A percentile compares a stretch with the other conserved stretches of the same genome.
Conservation (phyloP, 2,113 vertebrate species). For the Thymallus thymallus region DNA sequence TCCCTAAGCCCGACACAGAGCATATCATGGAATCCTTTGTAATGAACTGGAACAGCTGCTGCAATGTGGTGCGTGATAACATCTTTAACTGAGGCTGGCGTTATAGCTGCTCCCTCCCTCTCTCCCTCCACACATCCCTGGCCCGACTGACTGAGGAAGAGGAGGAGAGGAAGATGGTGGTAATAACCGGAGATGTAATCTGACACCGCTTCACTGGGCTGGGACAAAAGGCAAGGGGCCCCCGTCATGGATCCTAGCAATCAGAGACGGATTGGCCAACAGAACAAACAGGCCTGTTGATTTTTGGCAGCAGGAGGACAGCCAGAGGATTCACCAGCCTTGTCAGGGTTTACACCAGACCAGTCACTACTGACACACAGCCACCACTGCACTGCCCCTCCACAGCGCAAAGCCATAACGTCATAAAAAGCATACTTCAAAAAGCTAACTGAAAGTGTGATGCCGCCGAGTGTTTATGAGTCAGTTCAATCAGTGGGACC, state of each 20-base stretch:
- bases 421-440: slow-evolving; percentile 10
- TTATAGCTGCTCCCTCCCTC: slow-evolving; percentile 16
- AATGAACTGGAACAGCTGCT: slow-evolving; percentile 57
- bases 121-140: not conserved
- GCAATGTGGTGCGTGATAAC: slow-evolving; percentile 28
- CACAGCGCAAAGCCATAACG: slow-evolving; percentile 9
- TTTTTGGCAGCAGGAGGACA: slow-evolving; percentile 45
- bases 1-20: not conserved
- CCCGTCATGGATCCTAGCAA: slow-evolving; percentile 42
- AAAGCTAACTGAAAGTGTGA: not conserved
- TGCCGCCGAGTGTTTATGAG: not conserved
- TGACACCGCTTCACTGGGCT: slow-evolving; percentile 46
- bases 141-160: slow-evolving; percentile 28
- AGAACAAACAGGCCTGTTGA: slow-evolving; percentile 50
- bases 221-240: slow-evolving; percentile 46
- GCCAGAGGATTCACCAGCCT: slow-evolving; percentile 26
- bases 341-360: slow-evolving; percentile 23
- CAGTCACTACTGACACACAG: not conserved
- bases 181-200: slow-evolving; percentile 55
- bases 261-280: slow-evolving; percentile 44
- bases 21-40: slow-evolving; percentile 27
- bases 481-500: not conserved
- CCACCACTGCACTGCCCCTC: not conserved
- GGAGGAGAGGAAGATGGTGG: slow-evolving; percentile 29
- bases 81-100: slow-evolving; percentile 35